A percentile compares a stretch with the other conserved stretches of the same genome.
These are phyloP conservation scores for Etheostoma spectabile DNA, from an alignment of 2,113 vertebrate genomes.

Conservation along the genomic window DNA sequence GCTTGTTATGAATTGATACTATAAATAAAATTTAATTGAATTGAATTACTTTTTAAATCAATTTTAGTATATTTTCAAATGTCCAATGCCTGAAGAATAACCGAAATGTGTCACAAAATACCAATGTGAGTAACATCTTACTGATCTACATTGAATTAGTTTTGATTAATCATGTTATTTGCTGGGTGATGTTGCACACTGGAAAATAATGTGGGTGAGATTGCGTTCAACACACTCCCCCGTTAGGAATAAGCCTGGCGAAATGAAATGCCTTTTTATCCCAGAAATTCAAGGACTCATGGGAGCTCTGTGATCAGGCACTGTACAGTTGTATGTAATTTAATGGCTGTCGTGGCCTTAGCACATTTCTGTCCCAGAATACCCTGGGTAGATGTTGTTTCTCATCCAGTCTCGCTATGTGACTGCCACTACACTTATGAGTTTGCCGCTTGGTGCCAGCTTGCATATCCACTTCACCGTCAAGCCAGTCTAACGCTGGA, in stretches of 20 bases:
- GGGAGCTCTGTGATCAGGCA: slow-evolving; percentile 43
- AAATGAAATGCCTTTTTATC: slow-evolving; percentile 53
- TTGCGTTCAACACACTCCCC: not conserved
- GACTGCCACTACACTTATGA: slow-evolving; percentile 21
- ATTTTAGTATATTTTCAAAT: not conserved
- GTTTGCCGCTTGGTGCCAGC: slow-evolving; percentile 36
- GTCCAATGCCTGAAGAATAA: not conserved
- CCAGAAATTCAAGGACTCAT: slow-evolving; percentile 5
- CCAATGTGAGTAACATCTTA: not conserved
- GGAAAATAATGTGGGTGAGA: not conserved
- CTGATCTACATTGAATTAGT: not conserved
- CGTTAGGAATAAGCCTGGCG: not conserved
- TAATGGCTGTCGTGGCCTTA: slow-evolving; percentile 36
- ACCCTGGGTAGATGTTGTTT: slow-evolving; percentile 37
- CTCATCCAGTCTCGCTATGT: slow-evolving; percentile 28
- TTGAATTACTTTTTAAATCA: not conserved
- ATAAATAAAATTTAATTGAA: no score
- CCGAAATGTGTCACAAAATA: not conserved
- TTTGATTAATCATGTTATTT: not conserved
- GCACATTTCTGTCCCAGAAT: slow-evolving; percentile 25
- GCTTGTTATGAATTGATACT: no score
- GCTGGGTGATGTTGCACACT: not conserved
- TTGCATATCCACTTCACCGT: slow-evolving; percentile 33
- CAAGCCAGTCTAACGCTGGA: slow-evolving; percentile 27
- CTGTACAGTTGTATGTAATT: slow-evolving; percentile 33